Percentiles rank a stretch among this genome's conserved stretches.
Evolutionary conservation across 2,888 invertebrate genomes (phyloP).

Genomic region (Pyrochroa serraticornis): DNA sequence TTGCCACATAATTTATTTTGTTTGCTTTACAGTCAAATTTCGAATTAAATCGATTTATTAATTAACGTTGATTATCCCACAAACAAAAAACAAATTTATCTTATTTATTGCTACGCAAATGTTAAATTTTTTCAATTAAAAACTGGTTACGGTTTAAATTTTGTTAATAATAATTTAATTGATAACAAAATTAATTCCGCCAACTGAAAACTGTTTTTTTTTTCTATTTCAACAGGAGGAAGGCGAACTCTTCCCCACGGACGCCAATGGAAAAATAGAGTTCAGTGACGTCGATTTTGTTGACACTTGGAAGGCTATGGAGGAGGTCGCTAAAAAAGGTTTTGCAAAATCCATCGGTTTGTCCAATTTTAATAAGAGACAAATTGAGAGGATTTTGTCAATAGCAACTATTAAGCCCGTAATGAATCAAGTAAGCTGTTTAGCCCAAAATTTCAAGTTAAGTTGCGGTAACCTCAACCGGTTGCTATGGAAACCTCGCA

Average conservation of each 20-base stretch:
- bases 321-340: constrained; percentile 71
- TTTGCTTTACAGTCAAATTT: too few species aligned
- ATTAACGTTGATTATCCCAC: too few species aligned
- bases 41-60: too few species aligned
- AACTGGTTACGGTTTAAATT: too few species aligned
- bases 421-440: neutral
- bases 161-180: too few species aligned
- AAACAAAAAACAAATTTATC: too few species aligned
- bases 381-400: constrained; percentile 70
- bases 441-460: neutral
- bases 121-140: too few species aligned
- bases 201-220: too few species aligned
- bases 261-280: constrained; percentile 14
- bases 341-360: constrained; percentile 78
- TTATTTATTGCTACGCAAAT: too few species aligned
- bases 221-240: constrained; percentile 47
- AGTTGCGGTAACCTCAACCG: neutral
- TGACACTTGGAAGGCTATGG: constrained; percentile 80
- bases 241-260: constrained; percentile 16
- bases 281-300: constrained; percentile 69
- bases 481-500: too few species aligned
- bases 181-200: too few species aligned
- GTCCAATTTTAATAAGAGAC: constrained; percentile 82
- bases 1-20: too few species aligned
- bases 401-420: constrained; percentile 69